Conservation (phyloP, 2,888 invertebrate genomes). For the Spodoptera exigua region DNA sequence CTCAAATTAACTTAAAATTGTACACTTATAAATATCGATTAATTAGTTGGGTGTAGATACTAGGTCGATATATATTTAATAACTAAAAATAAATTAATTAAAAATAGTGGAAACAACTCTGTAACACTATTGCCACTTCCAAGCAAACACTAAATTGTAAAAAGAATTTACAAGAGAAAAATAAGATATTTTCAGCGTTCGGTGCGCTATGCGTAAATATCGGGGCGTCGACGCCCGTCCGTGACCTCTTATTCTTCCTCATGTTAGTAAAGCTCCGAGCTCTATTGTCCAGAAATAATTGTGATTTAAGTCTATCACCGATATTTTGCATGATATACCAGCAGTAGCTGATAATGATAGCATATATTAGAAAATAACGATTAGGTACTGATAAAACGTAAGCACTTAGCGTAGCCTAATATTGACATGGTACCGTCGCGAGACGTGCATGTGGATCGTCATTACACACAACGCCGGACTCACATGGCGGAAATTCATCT, state of each 20-base stretch:
- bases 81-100: no score
- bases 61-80: no score
- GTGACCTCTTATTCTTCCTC: slow-evolving; percentile 70
- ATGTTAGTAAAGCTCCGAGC: slow-evolving; percentile 27
- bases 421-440: slow-evolving; percentile 7
- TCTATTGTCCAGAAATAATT: slow-evolving; percentile 8
- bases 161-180: slow-evolving; percentile 50
- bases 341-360: slow-evolving; percentile 38
- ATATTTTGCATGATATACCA: slow-evolving; percentile 8
- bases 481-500: slow-evolving; percentile 36
- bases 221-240: slow-evolving; percentile 66
- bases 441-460: slow-evolving; percentile 1
- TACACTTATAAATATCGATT: no score
- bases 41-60: no score
- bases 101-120: no score
- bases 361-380: slow-evolving; percentile 30
- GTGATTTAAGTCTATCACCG: slow-evolving; percentile 7
- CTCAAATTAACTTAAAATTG: no score
- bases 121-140: no score
- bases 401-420: slow-evolving; percentile 13
- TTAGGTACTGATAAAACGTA: slow-evolving; percentile 43
- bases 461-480: slow-evolving; percentile 9
- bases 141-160: no score
- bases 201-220: slow-evolving; percentile 64
- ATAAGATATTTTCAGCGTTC: slow-evolving; percentile 67